These are phyloP conservation scores for Neodiprion lecontei DNA, from an alignment of 1,140 invertebrate genomes.

Conservation along the genomic window DNA sequence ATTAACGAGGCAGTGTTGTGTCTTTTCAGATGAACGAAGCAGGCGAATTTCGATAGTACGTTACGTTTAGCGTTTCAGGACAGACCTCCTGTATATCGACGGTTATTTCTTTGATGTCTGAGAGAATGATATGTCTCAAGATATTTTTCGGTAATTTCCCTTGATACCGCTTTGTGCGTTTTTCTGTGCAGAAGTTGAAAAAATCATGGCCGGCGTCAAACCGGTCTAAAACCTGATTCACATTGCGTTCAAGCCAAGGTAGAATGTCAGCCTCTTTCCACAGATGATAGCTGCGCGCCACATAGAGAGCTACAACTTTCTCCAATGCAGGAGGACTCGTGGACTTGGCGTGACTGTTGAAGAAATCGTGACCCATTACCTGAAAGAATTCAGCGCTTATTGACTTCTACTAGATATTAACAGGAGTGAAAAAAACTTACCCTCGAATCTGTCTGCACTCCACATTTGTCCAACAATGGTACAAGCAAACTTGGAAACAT, in stretches of 20 bases:
- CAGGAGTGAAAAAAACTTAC: slow-evolving; percentile 56
- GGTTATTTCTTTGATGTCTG: slow-evolving; percentile 78
- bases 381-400: slow-evolving; percentile 25
- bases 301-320: slow-evolving; percentile 77
- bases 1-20: not conserved
- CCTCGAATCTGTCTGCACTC: slow-evolving; percentile 72
- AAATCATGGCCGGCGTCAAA: slow-evolving; percentile 69
- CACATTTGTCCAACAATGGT: slow-evolving; percentile 80
- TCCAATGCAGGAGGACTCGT: slow-evolving; percentile 68
- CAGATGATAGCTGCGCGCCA: slow-evolving; percentile 74
- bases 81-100: slow-evolving; percentile 63
- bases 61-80: slow-evolving; percentile 36
- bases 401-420: slow-evolving; percentile 25
- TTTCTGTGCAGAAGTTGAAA: slow-evolving; percentile 68
- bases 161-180: slow-evolving; percentile 69
- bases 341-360: slow-evolving; percentile 41
- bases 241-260: slow-evolving; percentile 80
- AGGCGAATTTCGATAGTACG: slow-evolving; percentile 46
- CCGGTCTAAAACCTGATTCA: slow-evolving; percentile 69
- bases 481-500: slow-evolving; percentile 84
- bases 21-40: not conserved
- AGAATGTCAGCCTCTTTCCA: slow-evolving; percentile 82
- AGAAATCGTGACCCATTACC: slow-evolving; percentile 48
- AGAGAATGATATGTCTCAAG: slow-evolving; percentile 80
- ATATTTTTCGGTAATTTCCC: slow-evolving; percentile 75